Conservation (phyloP, 2,113 vertebrate species). For the Larimichthys polyactis region DNA sequence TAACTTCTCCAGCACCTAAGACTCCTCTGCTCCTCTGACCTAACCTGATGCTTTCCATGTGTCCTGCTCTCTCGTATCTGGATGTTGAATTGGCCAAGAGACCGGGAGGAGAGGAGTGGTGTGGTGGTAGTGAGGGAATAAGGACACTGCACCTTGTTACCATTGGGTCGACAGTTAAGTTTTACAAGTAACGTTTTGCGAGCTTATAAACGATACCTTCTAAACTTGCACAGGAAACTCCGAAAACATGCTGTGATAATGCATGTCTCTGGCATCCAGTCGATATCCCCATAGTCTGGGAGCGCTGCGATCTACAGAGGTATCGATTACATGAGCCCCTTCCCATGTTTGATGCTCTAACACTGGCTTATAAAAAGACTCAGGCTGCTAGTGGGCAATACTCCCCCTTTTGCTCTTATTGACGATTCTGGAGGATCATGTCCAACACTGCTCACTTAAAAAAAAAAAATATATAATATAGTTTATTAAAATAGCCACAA, state of each 20-base stretch:
- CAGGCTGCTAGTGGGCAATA: conserved; percentile 1
- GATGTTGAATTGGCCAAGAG: conserved; percentile 56
- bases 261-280: conserved; percentile 77
- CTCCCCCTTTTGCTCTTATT: conserved; percentile 4
- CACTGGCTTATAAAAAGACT: conserved; percentile 48
- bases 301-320: conserved; percentile 60
- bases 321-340: conserved; percentile 78
- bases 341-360: conserved; percentile 63
- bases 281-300: conserved; percentile 72
- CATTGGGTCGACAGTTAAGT: conserved; percentile 84
- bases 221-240: conserved; percentile 83
- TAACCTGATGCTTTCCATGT: conserved; percentile 75
- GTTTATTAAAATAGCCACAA: not conserved
- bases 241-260: conserved; percentile 82
- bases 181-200: conserved; percentile 85
- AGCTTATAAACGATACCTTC: conserved; percentile 84
- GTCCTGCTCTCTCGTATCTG: conserved; percentile 54
- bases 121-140: conserved; percentile 39
- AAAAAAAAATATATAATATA: not conserved
- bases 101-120: conserved; percentile 43
- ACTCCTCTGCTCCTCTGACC: conserved; percentile 40
- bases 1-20: not conserved
- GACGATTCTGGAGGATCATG: not conserved
- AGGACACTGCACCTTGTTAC: conserved; percentile 82
- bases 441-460: not conserved